Base-by-base conservation (phyloP, 2,888 invertebrate genomes). In the Teinopalpus imperialis region DNA sequence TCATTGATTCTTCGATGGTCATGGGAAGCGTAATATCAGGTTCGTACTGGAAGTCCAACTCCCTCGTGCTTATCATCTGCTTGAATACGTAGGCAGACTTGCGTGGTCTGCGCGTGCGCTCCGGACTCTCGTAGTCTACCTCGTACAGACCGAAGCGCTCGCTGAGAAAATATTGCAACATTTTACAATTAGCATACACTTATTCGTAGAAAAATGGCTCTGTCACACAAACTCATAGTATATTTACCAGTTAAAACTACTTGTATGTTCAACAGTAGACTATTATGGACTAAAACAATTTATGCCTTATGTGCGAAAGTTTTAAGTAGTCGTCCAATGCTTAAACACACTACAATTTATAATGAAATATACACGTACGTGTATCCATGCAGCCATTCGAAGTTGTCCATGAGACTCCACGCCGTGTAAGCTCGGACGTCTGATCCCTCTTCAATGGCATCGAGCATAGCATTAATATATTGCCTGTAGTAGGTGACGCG, bases 341-440 rank as follows among this genome's bases (percentile, higher is more conserved):
- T n/a, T n/a, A n/a, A n/a, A n/a, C n/a, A n/a, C n/a, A n/a, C n/a
- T n/a, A n/a, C n/a, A n/a, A 14, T 1, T 10, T 7, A 10, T 14
- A 30, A 13, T 32, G 10, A 10, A n/a, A n/a, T n/a, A n/a, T 34
- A 35, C 16, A 66, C 85, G 83, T 69, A 90, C 81, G 65, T 71
- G 59, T 90, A 92, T 29, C 92, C 92, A 18, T 56, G 42, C 9
- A 66, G 55, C 91, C 92, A 92, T 67, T 92, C 92, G 55, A 92
- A 91, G 59, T 90, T 91, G 57, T 93, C 92, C 74, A 92, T 77
- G 0, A 92, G 68, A 41, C 90, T 90, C 91, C 92, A 92, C 2
- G 85, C 83, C 0, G 88, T 85, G 65, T 91, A 92, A 0, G 82
- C 90, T 40, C 56, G 62, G 1, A 90, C 63, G 43, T 86, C 71